phyloP scores from a whole-genome alignment of 2,113 vertebrate genomes.

The Cephalopterus ornatus region DNA sequence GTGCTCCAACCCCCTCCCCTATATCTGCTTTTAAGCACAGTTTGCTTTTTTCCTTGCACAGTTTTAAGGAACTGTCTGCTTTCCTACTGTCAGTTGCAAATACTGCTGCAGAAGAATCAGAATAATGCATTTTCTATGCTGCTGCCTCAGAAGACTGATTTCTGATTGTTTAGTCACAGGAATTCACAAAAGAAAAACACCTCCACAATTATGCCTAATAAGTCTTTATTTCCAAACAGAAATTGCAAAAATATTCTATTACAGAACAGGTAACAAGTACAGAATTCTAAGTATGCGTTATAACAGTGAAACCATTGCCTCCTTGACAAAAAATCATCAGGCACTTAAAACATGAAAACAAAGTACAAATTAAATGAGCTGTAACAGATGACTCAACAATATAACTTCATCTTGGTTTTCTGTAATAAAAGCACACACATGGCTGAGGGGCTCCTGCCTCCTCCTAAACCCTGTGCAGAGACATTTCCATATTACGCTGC shows the following conservation, averaged over 20 bases:
- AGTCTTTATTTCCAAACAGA: constrained; percentile 61
- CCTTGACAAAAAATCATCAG: constrained; percentile 53
- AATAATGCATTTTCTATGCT: background rate
- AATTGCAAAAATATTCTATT: constrained; percentile 68
- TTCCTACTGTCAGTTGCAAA: background rate
- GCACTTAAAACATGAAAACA: constrained; percentile 63
- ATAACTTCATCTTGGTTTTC: constrained; percentile 9
- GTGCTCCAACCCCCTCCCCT: background rate
- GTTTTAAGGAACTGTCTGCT: background rate
- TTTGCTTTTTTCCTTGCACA: background rate
- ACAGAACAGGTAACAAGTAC: constrained; percentile 58
- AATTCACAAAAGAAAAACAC: background rate
- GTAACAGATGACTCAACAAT: constrained; percentile 6
- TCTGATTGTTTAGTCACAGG: background rate
- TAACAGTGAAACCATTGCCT: constrained; percentile 41
- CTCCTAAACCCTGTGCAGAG: constrained; percentile 32
- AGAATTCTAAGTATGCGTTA: background rate
- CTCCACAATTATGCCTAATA: constrained; percentile 15
- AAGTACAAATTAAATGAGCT: constrained; percentile 33
- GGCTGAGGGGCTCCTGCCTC: constrained; percentile 3
- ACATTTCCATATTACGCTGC: background rate
- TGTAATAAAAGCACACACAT: constrained; percentile 19
- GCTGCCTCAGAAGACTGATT: background rate
- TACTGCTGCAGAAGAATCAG: background rate
- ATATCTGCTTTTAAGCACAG: background rate